Evolutionary conservation across 2,888 invertebrate species (phyloP).

Genomic region (Pristionchus arcanus): DNA sequence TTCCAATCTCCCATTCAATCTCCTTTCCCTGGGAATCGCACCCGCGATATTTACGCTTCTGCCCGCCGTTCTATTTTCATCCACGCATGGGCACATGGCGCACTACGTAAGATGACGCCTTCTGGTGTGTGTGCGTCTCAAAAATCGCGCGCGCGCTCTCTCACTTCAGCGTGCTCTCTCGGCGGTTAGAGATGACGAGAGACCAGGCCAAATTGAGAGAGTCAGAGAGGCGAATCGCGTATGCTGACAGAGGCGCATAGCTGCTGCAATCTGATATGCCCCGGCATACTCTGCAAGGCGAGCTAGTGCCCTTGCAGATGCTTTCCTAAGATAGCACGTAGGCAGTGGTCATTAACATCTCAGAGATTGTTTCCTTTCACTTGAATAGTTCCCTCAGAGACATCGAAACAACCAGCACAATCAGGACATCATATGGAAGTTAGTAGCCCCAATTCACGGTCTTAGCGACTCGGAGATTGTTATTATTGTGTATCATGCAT

Average conservation of each 20-base stretch:
- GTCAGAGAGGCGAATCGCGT: neutral
- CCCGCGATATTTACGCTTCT: neutral
- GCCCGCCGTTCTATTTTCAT: neutral
- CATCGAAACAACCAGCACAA: no score
- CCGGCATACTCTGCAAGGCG: neutral
- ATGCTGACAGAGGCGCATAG: neutral
- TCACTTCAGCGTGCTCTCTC: neutral
- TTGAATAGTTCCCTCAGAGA: no score
- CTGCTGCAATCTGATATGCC: neutral
- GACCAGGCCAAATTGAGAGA: neutral
- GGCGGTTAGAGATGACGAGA: neutral
- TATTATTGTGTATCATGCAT: no score
- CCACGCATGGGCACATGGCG: neutral
- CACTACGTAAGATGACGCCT: constrained; percentile 5
- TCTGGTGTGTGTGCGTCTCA: neutral
- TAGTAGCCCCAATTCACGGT: no score
- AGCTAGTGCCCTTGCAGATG: neutral
- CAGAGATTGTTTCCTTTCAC: no score
- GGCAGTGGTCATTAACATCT: no score
- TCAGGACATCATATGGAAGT: no score
- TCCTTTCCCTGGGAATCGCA: neutral
- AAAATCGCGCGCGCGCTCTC: neutral
- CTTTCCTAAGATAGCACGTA: neutral
- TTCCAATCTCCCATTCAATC: neutral
- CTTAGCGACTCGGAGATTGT: no score